These are phyloP conservation scores for Leptoclinus maculatus DNA, from an alignment of 2,797 vertebrate species.

Conservation along the genomic window DNA sequence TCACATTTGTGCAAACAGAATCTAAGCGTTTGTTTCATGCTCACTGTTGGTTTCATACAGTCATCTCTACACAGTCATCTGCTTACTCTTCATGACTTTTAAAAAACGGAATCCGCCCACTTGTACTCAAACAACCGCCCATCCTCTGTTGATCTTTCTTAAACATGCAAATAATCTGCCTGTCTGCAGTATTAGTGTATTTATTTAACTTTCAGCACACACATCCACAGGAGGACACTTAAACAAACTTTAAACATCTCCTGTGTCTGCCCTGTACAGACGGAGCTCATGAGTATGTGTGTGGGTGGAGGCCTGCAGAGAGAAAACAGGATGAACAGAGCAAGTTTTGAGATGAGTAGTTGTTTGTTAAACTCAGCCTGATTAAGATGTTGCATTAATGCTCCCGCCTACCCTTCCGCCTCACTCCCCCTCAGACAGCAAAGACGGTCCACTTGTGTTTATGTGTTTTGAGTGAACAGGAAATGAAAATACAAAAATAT, in stretches of 20 bases:
- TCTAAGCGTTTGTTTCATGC: neutral
- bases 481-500: neutral
- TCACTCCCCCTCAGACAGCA: constrained; percentile 45
- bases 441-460: constrained; percentile 40
- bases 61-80: constrained; percentile 33
- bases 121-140: neutral
- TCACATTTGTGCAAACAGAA: constrained; percentile 4
- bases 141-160: constrained; percentile 1
- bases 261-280: constrained; percentile 32
- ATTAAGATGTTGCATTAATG: constrained; percentile 71
- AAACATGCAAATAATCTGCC: neutral
- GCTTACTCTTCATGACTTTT: constrained; percentile 21
- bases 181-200: neutral
- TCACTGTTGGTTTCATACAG: constrained; percentile 19
- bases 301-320: constrained; percentile 71
- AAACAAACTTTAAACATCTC: constrained; percentile 31
- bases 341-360: constrained; percentile 54
- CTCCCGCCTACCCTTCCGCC: constrained; percentile 52
- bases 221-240: constrained; percentile 15
- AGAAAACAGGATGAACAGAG: constrained; percentile 69
- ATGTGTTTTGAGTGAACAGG: constrained; percentile 8
- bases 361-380: constrained; percentile 55
- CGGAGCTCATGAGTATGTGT: constrained; percentile 35
- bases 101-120: constrained; percentile 36
- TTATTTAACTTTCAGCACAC: constrained; percentile 26